A percentile compares a stretch with the other conserved stretches of the same genome.
These are phyloP conservation scores for Galeruca laticollis DNA, from an alignment of 2,888 invertebrate species.

Conservation along the genomic window DNA sequence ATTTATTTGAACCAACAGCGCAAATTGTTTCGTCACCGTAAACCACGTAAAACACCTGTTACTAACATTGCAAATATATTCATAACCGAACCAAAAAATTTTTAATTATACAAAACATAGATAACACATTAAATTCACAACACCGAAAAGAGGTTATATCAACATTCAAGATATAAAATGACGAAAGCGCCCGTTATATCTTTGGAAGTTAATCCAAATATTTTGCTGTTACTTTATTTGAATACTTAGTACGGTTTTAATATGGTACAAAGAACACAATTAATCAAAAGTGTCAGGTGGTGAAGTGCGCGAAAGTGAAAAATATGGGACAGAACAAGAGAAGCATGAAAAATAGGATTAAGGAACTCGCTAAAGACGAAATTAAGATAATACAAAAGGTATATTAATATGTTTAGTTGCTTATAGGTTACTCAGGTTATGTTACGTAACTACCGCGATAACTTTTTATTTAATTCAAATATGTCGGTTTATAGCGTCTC, in stretches of 20 bases:
- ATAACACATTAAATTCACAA: no score
- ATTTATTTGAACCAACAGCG: constrained; percentile 34
- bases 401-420: constrained; percentile 30
- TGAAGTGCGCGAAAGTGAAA: constrained; percentile 34
- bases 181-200: constrained; percentile 49
- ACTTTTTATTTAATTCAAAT: no score
- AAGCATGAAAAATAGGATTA: constrained; percentile 43
- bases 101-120: not conserved
- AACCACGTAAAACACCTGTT: constrained; percentile 40
- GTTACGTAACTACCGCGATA: not conserved
- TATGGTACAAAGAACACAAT: constrained; percentile 10
- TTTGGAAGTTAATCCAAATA: constrained; percentile 50
- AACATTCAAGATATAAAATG: constrained; percentile 54
- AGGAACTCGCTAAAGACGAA: constrained; percentile 49
- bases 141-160: constrained; percentile 47
- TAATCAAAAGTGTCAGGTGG: constrained; percentile 24
- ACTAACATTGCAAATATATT: constrained; percentile 13
- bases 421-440: not conserved
- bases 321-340: constrained; percentile 42
- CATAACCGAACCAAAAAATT: not conserved
- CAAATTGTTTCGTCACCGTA: constrained; percentile 38
- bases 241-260: constrained; percentile 49
- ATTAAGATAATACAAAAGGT: constrained; percentile 52
- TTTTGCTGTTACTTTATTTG: constrained; percentile 52
- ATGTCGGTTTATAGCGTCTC: no score